Base-by-base conservation (phyloP, 2,797 vertebrate genomes). In the Aeoliscus strigatus region DNA sequence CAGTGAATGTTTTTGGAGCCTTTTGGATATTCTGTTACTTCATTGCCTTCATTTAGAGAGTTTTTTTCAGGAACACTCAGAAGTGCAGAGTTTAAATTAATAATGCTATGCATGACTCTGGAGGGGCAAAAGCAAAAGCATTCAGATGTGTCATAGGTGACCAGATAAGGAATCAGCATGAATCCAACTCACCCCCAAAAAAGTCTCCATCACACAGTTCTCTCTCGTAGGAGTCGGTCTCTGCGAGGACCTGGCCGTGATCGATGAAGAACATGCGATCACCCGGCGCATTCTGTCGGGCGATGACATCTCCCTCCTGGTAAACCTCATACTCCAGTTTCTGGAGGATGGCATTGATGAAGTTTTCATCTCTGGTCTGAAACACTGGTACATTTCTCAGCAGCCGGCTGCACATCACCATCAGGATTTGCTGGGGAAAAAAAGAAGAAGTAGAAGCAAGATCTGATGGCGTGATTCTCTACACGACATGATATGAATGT, bases 241-340 rank as follows among this genome's bases (percentile, higher is more conserved):
- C 83, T 60, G 82, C n/a, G 2, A 79, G 36, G 14, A 88, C 85
- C 43, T 81, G 75, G 10, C 81, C 77, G 2, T 73, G 67, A 24
- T 86, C 80, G 15, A 88, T 83, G 72, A 90, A 79, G 56, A 81
- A 88, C 86, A 90, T 90, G 25, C 71, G 82, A 36, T 83, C 60
- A 2, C 75, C 78, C 0, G 66, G 74, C 11, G 77, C 71, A 2
- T 75, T 58, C 31, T 74, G 42, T 8, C 63, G 40, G 1, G 55
- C 49, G 6, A 87, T 86, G 32, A 66, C 35, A 8, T 91, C 82
- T 0, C 64, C 67, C 14, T 79, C 75, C 65, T 71, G 64, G 49
- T 77, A 86, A n/a, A 82, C 45, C 46, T 88, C 80, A 4, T 77
- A 84, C 5, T 75, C 62, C 37, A 86, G 56, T 14, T 83, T 71